Conservation (phyloP, 2,113 vertebrate genomes). For the Chroicocephalus ridibundus region DNA sequence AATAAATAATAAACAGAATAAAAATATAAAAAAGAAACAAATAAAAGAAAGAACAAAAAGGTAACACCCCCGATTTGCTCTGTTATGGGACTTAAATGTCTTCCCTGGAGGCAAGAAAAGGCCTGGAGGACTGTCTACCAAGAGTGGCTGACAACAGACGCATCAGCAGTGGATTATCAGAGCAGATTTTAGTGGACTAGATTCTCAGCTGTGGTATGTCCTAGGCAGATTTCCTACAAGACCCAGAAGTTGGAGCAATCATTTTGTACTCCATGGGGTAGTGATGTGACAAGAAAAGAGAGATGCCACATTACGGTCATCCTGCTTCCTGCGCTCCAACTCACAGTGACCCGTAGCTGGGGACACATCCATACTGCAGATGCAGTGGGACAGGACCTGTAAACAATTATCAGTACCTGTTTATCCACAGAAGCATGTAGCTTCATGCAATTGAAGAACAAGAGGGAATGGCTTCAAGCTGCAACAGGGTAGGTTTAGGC, state of each 20-base stretch:
- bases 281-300: not conserved
- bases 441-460: not conserved
- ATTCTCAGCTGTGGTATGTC: not conserved
- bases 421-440: not conserved
- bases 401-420: not conserved
- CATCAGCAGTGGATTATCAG: not conserved
- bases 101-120: not conserved
- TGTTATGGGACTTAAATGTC: not conserved
- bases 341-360: not conserved
- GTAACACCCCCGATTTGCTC: not conserved
- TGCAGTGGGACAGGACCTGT: not conserved
- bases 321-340: not conserved
- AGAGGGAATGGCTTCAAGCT: too few relatives aligned
- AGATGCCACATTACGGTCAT: not conserved
- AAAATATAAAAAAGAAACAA: not conserved
- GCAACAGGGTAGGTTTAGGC: too few relatives aligned
- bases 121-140: not conserved
- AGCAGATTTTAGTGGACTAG: not conserved
- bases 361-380: not conserved
- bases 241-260: not conserved
- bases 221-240: not conserved
- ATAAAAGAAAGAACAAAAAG: not conserved
- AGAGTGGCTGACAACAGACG: not conserved
- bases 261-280: not conserved
- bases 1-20: not conserved